phyloP scores from a whole-genome alignment of 2,113 vertebrate genomes.

The Recurvirostra avosetta region DNA sequence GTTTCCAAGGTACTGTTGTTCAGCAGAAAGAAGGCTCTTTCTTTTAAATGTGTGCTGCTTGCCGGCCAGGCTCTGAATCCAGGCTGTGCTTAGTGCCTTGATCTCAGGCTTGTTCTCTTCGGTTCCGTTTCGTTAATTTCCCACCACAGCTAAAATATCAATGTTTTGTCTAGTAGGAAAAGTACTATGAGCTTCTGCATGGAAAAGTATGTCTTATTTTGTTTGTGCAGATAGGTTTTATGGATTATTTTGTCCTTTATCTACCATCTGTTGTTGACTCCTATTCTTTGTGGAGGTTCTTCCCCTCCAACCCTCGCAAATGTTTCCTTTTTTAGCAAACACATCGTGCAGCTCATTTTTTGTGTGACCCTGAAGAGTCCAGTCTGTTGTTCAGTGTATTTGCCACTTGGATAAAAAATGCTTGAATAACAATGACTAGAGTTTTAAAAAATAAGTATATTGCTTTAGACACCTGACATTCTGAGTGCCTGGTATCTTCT shows the following conservation, averaged over 20 bases:
- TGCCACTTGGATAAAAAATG: background rate
- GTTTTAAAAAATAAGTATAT: background rate
- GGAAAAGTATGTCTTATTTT: constrained; percentile 17
- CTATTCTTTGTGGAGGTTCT: background rate
- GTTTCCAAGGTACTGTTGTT: background rate
- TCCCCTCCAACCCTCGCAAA: background rate
- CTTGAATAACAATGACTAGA: background rate
- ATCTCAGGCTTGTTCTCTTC: background rate
- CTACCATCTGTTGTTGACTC: constrained; percentile 10
- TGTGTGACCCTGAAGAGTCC: background rate
- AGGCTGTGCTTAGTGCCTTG: background rate
- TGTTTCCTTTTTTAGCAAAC: background rate
- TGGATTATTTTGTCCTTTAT: constrained; percentile 10
- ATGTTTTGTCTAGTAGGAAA: constrained; percentile 27
- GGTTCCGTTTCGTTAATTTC: constrained; percentile 9
- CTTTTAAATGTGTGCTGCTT: background rate
- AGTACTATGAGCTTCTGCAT: constrained; percentile 4
- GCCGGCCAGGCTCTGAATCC: background rate
- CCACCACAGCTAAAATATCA: background rate
- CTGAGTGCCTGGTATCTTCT: background rate
- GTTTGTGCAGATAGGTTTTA: constrained; percentile 7
- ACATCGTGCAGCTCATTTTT: background rate
- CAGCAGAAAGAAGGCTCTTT: background rate
- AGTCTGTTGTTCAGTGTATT: background rate
- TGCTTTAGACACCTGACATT: background rate